phyloP scores from a whole-genome alignment of 2,113 vertebrate species.

The Pardalotus punctatus region DNA sequence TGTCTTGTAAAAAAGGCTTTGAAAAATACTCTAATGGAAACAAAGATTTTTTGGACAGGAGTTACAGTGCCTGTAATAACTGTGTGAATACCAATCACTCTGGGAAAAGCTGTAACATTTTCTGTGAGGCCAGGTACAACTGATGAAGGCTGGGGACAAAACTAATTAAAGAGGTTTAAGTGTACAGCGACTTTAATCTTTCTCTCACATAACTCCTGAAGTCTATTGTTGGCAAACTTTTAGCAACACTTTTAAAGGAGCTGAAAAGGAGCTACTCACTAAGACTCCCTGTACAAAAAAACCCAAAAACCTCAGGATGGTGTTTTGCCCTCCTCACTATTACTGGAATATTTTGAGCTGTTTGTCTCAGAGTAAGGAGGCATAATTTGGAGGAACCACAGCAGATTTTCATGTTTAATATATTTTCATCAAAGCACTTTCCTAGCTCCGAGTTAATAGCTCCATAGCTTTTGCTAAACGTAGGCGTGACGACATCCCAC shows the following conservation, averaged over 20 bases:
- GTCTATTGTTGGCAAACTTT: neutral
- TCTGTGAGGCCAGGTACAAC: neutral
- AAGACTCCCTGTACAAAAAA: neutral
- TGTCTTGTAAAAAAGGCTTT: neutral
- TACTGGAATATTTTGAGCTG: neutral
- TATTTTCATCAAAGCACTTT: constrained; percentile 9
- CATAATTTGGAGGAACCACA: neutral
- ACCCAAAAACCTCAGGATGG: neutral
- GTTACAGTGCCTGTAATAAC: neutral
- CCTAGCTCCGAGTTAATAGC: neutral
- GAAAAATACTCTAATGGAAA: neutral
- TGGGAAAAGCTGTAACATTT: neutral
- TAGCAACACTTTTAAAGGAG: neutral
- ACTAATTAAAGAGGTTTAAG: neutral
- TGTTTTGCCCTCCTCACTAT: neutral
- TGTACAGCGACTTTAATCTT: neutral
- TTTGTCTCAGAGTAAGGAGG: neutral
- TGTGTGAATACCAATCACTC: neutral
- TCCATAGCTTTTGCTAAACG: constrained; percentile 8
- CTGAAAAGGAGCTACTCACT: neutral
- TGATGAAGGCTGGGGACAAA: neutral
- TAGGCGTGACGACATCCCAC: constrained; percentile 32
- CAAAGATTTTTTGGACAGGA: neutral
- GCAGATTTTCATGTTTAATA: neutral
- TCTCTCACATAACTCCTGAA: neutral